phyloP scores from a whole-genome alignment of 2,797 vertebrate genomes.

The Hypotaenidia okinawae region DNA sequence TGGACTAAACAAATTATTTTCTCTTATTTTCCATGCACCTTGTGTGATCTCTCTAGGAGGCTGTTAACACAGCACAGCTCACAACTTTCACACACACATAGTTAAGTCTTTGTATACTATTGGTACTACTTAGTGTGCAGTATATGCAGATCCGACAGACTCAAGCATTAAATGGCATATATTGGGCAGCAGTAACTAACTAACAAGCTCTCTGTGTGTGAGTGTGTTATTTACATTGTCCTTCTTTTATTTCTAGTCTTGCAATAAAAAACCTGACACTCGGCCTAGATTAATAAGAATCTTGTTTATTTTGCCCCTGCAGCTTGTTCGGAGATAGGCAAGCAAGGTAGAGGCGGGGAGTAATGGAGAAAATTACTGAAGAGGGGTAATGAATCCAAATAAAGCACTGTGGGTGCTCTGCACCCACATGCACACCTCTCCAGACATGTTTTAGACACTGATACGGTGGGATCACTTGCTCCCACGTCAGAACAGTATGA shows the following conservation, averaged over 20 bases:
- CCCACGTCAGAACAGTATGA: neutral
- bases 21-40: neutral
- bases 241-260: neutral
- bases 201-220: neutral
- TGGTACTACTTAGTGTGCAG: neutral
- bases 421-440: rapidly evolving
- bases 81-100: neutral
- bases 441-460: neutral
- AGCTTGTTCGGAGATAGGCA: rapidly evolving
- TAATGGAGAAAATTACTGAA: neutral
- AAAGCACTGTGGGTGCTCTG: neutral
- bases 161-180: neutral
- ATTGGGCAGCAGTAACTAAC: neutral
- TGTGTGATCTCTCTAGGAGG: neutral
- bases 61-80: neutral
- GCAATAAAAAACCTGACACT: neutral
- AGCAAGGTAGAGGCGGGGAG: neutral
- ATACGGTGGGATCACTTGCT: neutral
- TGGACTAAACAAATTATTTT: neutral
- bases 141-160: neutral
- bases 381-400: neutral
- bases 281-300: neutral
- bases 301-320: neutral
- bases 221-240: neutral
- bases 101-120: neutral